Conservation (phyloP, 2,888 invertebrate genomes). For the Melikaiella ostensackeni region DNA sequence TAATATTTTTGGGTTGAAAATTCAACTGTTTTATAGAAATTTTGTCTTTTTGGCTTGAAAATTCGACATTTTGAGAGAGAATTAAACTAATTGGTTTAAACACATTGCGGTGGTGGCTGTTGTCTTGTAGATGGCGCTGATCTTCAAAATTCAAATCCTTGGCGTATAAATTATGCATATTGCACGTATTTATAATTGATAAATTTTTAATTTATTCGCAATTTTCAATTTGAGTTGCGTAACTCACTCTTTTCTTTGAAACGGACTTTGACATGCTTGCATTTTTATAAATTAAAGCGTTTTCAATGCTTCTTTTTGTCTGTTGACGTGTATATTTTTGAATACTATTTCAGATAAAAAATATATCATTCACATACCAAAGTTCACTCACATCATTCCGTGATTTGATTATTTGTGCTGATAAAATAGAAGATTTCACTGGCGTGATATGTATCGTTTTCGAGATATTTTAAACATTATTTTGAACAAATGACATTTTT, state of each 20-base stretch:
- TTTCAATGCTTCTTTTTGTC: not conserved
- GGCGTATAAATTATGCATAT: not conserved
- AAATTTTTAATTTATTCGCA: not conserved
- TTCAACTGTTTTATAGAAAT: too few species aligned
- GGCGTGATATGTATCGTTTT: too few species aligned
- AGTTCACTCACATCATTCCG: not conserved
- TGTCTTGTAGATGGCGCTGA: not conserved
- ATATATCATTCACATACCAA: not conserved
- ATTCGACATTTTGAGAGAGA: too few species aligned
- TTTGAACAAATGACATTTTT: not conserved
- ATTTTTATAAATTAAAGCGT: not conserved
- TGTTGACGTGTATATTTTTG: not conserved
- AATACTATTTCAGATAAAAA: not conserved
- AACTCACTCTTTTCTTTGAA: not conserved
- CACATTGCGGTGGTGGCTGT: not conserved
- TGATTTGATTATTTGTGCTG: not conserved
- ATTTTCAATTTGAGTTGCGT: not conserved
- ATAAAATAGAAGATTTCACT: not conserved
- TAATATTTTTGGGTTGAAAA: too few species aligned
- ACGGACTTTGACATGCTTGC: not conserved
- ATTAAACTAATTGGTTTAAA: too few species aligned
- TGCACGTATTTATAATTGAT: not conserved
- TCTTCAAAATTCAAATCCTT: not conserved
- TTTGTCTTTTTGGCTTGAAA: too few species aligned
- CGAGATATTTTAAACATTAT: too few species aligned